phyloP scores from a whole-genome alignment of 2,113 vertebrate species.

The Xenopus laevis region DNA sequence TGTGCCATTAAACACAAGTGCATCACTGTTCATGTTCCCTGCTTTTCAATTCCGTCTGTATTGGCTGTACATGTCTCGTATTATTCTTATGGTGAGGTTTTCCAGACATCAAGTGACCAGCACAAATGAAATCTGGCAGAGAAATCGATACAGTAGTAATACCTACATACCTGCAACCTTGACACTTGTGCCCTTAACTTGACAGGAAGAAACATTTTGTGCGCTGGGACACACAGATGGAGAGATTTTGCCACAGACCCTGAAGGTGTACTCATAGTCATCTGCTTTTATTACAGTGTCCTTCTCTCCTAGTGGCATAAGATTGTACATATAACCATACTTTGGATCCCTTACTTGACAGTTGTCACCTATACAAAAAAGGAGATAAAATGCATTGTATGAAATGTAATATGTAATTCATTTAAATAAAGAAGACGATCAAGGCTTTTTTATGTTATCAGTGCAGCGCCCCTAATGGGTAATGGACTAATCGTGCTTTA shows the following conservation, averaged over 20 bases:
- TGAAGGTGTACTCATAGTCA: conserved; percentile 81
- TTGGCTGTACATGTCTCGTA: too few relatives aligned
- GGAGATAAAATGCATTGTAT: conserved; percentile 1
- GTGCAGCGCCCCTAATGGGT: too few relatives aligned
- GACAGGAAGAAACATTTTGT: conserved; percentile 73
- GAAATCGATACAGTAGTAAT: too few relatives aligned
- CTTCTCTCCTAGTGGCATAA: conserved; percentile 68
- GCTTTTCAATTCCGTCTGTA: too few relatives aligned
- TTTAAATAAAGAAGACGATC: too few relatives aligned
- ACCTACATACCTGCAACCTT: conserved; percentile 77
- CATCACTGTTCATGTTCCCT: too few relatives aligned
- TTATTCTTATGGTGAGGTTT: too few relatives aligned
- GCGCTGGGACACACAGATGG: conserved; percentile 52
- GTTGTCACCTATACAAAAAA: conserved; percentile 67
- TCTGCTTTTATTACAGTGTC: conserved; percentile 63
- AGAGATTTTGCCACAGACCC: conserved; percentile 74
- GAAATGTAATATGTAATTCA: background rate
- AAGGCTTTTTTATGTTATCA: too few relatives aligned
- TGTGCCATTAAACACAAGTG: too few relatives aligned
- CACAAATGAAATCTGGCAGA: too few relatives aligned
- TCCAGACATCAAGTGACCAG: too few relatives aligned
- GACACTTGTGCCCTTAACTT: conserved; percentile 61
- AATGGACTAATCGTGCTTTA: too few relatives aligned
- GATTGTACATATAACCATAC: conserved; percentile 75
- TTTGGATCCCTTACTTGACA: conserved; percentile 82